A percentile compares a stretch with the other conserved stretches of the same genome.
These are phyloP conservation scores for Chiroxiphia lanceolata DNA, from an alignment of 2,797 vertebrate genomes.

Conservation along the genomic window DNA sequence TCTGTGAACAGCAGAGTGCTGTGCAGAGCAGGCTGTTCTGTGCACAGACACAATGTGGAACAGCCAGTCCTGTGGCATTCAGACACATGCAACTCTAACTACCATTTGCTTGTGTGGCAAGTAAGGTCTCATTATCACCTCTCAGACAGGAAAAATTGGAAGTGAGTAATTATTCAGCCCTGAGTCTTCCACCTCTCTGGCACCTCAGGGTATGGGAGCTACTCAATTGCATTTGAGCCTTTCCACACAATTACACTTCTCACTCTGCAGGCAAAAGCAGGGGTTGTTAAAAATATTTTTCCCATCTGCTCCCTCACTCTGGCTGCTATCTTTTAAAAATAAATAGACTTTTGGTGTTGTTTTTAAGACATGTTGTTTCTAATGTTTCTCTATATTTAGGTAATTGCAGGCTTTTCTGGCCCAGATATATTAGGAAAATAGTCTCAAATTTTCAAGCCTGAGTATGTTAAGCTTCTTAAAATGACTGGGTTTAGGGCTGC, in stretches of 20 bases:
- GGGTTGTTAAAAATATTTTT: not conserved
- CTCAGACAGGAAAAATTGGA: slow-evolving; percentile 17
- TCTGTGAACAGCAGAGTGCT: not conserved
- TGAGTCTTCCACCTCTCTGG: not conserved
- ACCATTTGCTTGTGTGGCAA: not conserved
- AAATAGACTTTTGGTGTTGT: not conserved
- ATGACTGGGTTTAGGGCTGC: not conserved
- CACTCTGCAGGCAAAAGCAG: not conserved
- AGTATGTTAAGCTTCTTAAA: not conserved
- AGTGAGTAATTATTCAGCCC: slow-evolving; percentile 7
- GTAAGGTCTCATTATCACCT: slow-evolving; percentile 55
- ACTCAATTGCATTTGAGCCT: not conserved
- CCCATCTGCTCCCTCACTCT: not conserved
- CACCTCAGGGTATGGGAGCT: not conserved
- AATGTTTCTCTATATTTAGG: not conserved
- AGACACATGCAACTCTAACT: not conserved
- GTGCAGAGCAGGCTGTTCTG: not conserved
- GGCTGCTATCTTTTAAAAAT: not conserved
- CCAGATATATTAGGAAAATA: not conserved
- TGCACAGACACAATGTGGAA: not conserved
- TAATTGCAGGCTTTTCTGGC: not conserved
- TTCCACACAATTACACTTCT: slow-evolving; percentile 32
- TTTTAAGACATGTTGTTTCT: not conserved
- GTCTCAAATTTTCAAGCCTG: not conserved
- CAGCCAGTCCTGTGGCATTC: not conserved